These are phyloP conservation scores for Sarcoramphus papa DNA, from an alignment of 2,797 vertebrate species.

Conservation along the genomic window DNA sequence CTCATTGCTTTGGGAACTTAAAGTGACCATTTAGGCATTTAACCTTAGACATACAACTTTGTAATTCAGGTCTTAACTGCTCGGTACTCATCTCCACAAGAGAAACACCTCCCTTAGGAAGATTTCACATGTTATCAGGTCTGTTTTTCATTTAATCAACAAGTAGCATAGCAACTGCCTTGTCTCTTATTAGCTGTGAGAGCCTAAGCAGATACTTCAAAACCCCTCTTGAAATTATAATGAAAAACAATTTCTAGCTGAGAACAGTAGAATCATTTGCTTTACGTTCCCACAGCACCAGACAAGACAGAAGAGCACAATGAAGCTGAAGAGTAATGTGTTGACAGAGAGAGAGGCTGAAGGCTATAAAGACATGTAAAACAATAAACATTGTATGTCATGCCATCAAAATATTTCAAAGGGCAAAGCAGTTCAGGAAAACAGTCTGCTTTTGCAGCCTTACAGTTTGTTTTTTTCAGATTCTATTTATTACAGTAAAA, in stretches of 20 bases:
- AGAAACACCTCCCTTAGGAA: constrained; percentile 38
- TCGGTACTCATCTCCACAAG: neutral
- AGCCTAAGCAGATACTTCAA: constrained; percentile 60
- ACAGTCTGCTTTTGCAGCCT: neutral
- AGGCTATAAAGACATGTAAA: constrained; percentile 43
- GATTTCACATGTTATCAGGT: constrained; percentile 51
- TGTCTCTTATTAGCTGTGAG: constrained; percentile 42
- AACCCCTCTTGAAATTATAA: constrained; percentile 63
- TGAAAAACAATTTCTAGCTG: constrained; percentile 60
- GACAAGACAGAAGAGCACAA: constrained; percentile 14
- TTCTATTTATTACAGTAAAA: neutral
- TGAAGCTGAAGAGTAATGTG: constrained; percentile 30
- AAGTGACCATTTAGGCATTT: constrained; percentile 24
- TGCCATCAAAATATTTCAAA: constrained; percentile 33
- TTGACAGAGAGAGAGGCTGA: constrained; percentile 41
- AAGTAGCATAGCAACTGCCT: constrained; percentile 54
- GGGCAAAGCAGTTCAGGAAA: constrained; percentile 8
- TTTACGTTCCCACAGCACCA: constrained; percentile 57
- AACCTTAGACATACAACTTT: constrained; percentile 12
- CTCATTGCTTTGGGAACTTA: neutral
- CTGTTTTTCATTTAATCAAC: constrained; percentile 67
- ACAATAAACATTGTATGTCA: constrained; percentile 32
- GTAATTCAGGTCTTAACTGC: constrained; percentile 18
- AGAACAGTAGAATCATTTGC: constrained; percentile 43
- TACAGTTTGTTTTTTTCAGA: neutral